Conservation (phyloP, 2,113 vertebrate species). For the Nyctereutes procyonoides region DNA sequence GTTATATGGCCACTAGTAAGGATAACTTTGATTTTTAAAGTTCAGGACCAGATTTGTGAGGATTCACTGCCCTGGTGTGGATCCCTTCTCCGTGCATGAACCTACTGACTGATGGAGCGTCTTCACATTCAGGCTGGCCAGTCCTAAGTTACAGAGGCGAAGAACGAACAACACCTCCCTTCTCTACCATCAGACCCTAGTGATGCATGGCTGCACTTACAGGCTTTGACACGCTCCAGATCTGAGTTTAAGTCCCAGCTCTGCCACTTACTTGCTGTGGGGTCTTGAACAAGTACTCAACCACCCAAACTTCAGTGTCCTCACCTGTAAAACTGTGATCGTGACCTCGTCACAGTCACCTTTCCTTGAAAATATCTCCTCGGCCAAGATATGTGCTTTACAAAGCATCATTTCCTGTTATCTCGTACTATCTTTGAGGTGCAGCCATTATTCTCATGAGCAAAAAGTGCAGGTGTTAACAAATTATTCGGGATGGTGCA, state of each 20-base stretch:
- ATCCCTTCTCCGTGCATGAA: not conserved
- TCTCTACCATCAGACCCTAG: not conserved
- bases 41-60: not conserved
- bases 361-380: not conserved
- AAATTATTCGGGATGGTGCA: too few species aligned
- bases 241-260: not conserved
- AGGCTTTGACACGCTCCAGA: accelerated
- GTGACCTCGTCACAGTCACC: not conserved
- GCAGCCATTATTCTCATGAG: not conserved
- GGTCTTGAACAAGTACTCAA: not conserved
- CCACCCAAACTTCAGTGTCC: not conserved
- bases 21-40: not conserved
- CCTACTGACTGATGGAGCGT: accelerated
- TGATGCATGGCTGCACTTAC: accelerated
- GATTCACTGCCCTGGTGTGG: not conserved
- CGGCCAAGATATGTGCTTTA: not conserved
- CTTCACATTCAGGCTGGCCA: not conserved
- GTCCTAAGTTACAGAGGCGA: not conserved
- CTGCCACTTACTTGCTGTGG: not conserved
- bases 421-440: not conserved
- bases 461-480: not conserved
- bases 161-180: too few species aligned
- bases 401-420: not conserved
- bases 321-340: not conserved
- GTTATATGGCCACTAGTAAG: not conserved